Conservation (phyloP, 2,888 invertebrate species). For the Nebria brevicollis region DNA sequence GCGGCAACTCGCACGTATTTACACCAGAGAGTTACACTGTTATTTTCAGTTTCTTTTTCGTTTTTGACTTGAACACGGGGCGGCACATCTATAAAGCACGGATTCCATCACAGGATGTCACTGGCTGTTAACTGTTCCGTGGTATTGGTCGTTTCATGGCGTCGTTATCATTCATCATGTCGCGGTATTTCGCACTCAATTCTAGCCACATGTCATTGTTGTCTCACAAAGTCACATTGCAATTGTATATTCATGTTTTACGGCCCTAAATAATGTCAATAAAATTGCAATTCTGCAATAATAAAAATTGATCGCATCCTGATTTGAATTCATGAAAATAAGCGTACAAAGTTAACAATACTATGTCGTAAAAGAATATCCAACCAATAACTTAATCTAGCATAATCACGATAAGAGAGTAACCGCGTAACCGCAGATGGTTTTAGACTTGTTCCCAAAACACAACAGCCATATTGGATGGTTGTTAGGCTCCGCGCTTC, state of each 20-base stretch:
- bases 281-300: not conserved
- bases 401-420: no score
- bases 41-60: not conserved
- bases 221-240: conserved; percentile 30
- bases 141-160: conserved; percentile 21
- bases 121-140: conserved; percentile 22
- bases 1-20: no score
- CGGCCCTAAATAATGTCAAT: not conserved
- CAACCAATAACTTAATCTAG: no score
- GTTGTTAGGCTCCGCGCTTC: not conserved
- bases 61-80: not conserved
- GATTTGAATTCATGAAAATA: no score
- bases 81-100: conserved; percentile 30
- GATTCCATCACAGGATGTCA: conserved; percentile 37
- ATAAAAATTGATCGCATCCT: not conserved
- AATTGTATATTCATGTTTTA: not conserved
- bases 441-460: not conserved
- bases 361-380: no score
- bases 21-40: conserved; percentile 21
- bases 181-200: conserved; percentile 26
- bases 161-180: conserved; percentile 32
- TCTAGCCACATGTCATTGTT: conserved; percentile 13
- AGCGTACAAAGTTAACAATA: no score
- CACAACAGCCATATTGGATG: not conserved
- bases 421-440: conserved; percentile 2